Evolutionary conservation across 2,113 vertebrate species (phyloP).

Genomic region (Gallinago undulata): DNA sequence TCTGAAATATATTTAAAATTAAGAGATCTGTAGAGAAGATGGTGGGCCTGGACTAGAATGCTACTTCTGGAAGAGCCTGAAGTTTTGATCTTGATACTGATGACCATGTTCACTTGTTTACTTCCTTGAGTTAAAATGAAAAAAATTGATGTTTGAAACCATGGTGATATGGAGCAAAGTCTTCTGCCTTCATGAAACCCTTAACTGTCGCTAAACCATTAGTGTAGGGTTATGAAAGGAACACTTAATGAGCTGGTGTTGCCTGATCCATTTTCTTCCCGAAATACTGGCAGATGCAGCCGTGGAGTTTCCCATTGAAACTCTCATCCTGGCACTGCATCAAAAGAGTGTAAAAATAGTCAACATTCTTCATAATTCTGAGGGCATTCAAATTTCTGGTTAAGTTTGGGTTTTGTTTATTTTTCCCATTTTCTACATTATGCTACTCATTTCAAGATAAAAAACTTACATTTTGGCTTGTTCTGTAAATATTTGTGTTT

Average conservation of each 20-base stretch:
- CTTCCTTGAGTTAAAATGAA: background rate
- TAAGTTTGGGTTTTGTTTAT: background rate
- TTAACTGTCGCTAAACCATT: background rate
- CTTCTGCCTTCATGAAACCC: background rate
- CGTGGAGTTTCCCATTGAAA: background rate
- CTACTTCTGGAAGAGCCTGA: background rate
- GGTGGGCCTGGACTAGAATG: background rate
- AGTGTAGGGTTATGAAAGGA: background rate
- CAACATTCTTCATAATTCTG: constrained; percentile 20
- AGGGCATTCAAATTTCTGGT: background rate
- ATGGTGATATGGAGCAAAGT: background rate
- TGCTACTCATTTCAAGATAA: background rate
- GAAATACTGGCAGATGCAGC: background rate
- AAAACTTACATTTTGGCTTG: background rate
- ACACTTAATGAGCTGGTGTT: background rate
- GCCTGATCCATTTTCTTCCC: background rate
- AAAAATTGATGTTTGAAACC: background rate
- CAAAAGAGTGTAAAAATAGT: background rate
- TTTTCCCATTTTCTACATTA: background rate
- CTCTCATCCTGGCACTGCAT: background rate
- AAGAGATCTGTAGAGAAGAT: background rate
- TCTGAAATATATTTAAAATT: background rate
- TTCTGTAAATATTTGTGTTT: background rate
- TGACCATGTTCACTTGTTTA: background rate
- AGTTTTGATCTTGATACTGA: background rate